phyloP scores from a whole-genome alignment of 2,113 vertebrate species.

The Otis tarda region DNA sequence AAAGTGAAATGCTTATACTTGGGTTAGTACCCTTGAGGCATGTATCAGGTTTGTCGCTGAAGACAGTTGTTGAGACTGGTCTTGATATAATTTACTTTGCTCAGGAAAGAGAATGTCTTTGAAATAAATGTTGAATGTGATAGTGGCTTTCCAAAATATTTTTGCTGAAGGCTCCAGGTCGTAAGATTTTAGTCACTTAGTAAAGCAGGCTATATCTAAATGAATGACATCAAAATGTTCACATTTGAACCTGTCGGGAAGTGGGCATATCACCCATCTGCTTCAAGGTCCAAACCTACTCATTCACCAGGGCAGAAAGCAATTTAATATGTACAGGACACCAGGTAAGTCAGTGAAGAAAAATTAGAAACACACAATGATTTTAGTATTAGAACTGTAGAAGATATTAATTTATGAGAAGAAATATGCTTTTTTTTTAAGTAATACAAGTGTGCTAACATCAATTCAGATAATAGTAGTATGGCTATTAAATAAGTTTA shows the following conservation, averaged over 20 bases:
- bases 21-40: not conserved
- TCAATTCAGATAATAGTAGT: not conserved
- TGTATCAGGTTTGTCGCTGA: not conserved
- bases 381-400: not conserved
- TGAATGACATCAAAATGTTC: not conserved
- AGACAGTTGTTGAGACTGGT: not conserved
- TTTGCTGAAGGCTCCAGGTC: not conserved
- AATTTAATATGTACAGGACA: not conserved
- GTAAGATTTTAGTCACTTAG: not conserved
- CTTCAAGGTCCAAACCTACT: not conserved
- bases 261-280: not conserved
- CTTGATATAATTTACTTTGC: slow-evolving; percentile 20
- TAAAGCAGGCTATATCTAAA: not conserved
- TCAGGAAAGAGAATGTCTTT: not conserved
- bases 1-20: not conserved
- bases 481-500: not conserved
- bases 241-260: not conserved
- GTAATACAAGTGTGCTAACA: not conserved
- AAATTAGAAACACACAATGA: not conserved
- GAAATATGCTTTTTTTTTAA: not conserved
- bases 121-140: not conserved
- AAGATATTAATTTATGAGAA: not conserved
- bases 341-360: not conserved
- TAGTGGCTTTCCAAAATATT: not conserved
- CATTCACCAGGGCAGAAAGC: not conserved